These are phyloP conservation scores for Phalacrocorax brasilianus DNA, from an alignment of 2,113 vertebrate species.

Conservation along the genomic window DNA sequence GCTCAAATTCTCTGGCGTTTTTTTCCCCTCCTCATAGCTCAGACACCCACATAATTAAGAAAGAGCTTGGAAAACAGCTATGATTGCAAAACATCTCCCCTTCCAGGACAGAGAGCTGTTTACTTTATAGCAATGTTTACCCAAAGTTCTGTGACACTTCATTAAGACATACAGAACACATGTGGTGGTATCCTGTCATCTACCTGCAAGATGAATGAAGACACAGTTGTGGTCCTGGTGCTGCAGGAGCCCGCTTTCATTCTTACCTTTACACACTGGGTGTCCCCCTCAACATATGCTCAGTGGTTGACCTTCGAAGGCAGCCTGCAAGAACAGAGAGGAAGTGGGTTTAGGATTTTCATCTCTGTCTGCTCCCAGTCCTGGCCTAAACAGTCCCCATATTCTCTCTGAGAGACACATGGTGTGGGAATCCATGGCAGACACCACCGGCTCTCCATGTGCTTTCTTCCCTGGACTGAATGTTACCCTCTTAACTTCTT, in stretches of 20 bases:
- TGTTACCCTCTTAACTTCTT: not conserved
- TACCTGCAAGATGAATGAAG: not conserved
- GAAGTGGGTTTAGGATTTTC: not conserved
- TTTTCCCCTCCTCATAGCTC: not conserved
- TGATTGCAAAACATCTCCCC: not conserved
- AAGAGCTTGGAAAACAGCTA: not conserved
- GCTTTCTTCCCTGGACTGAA: not conserved
- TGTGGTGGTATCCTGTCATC: not conserved
- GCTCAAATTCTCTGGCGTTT: not conserved
- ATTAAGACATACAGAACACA: not conserved
- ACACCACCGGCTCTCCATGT: not conserved
- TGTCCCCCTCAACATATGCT: fast-evolving
- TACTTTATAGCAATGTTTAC: not conserved
- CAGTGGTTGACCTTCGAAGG: not conserved
- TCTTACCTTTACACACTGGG: not conserved
- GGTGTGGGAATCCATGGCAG: not conserved
- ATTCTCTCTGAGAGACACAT: not conserved
- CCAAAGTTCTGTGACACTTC: not conserved
- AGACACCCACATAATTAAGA: not conserved
- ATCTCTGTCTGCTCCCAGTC: not conserved
- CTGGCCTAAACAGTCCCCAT: not conserved
- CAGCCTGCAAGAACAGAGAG: not conserved
- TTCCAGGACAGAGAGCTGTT: not conserved
- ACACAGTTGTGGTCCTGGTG: not conserved
- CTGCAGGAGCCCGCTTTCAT: not conserved